phyloP scores from a whole-genome alignment of 2,888 invertebrate genomes.

The Ischnus inquisitorius region DNA sequence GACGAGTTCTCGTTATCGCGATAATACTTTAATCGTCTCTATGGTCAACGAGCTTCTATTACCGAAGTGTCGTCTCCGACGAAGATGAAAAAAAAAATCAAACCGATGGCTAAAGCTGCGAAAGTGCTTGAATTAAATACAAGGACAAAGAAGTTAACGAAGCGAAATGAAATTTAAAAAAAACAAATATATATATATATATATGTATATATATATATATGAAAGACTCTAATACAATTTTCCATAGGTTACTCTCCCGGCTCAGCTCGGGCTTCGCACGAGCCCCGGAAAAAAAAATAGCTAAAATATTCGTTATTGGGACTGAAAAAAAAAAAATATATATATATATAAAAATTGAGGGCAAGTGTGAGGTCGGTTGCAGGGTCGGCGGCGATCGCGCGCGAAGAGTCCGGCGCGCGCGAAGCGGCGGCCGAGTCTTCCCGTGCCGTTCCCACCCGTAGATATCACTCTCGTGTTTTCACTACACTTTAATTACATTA shows the following conservation, averaged over 20 bases:
- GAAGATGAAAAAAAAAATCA: background rate
- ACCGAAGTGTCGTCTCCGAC: conserved; percentile 23
- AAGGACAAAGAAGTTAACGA: conserved; percentile 12
- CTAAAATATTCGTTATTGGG: conserved; percentile 64
- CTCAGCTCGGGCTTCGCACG: conserved; percentile 69
- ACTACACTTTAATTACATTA: conserved; percentile 73
- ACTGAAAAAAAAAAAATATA: conserved; percentile 55
- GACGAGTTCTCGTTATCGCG: conserved; percentile 45
- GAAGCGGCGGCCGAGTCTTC: conserved; percentile 64
- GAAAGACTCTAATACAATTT: conserved; percentile 72
- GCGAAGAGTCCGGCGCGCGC: conserved; percentile 59
- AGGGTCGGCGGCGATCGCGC: conserved; percentile 54
- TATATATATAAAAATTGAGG: conserved; percentile 18
- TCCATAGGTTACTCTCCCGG: conserved; percentile 71
- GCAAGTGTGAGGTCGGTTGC: conserved; percentile 36
- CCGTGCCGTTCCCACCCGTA: conserved; percentile 66
- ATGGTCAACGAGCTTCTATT: conserved; percentile 8
- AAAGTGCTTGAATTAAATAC: conserved; percentile 58
- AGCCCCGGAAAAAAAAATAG: conserved; percentile 56
- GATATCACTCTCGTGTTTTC: conserved; percentile 75
- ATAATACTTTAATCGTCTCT: conserved; percentile 22
- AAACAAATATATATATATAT: conserved; percentile 1
- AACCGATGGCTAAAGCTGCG: conserved; percentile 35
- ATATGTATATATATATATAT: conserved; percentile 38
- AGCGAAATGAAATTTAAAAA: background rate